Evolutionary conservation across 30 jellyfish, hydroid and myxozoan species (phyloP), one percentile per base, ranked within the genome.

Genomic region (Turritopsis dohrnii): DNA sequence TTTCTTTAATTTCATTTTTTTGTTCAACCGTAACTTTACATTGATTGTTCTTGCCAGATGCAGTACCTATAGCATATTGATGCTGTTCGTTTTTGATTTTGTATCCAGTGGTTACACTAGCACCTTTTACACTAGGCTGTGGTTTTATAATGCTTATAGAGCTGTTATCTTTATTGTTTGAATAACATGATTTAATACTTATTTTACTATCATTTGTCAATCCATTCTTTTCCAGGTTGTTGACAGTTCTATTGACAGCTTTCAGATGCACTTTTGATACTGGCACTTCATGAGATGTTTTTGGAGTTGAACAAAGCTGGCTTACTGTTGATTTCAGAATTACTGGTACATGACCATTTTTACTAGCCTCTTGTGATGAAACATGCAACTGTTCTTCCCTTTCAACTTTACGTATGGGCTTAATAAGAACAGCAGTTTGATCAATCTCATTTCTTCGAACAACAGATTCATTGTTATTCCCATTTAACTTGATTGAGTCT

Each of bases 251-350:
- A 3, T 17, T 17, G 72, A 16, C 72, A 54, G 72, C 72, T 7
- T 66, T 66, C 9, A 66, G 76, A 66, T 66, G 76, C 29, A n/a
- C 76, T 66, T 66, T 25, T 66, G 28, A 22, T 66, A 8, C 76
- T 66, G 76, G 76, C 17, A n/a, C 29, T 66, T 66, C 76, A 25
- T 66, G 28, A 22, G 29, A 66, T 25, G 76, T 22, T n/a, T 66
- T 25, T 66, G 8, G 16, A 3, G 8, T 25, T 66, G 29, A 7
- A 18, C n/a, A 16, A 16, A 16, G 72, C 17, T 66, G 76, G 76
- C 8, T 17, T 7, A 7, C 13, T 13, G 5, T 41, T 41, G 60
- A 41, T 41, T 41, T 41, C 13, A 41, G 60, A 41, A 3, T 41
- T 41, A 41, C 60, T 41, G 60, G 9, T 3, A 41, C 13, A 41